phyloP scores from a whole-genome alignment of 2,113 vertebrate genomes.

The Bettongia penicillata region DNA sequence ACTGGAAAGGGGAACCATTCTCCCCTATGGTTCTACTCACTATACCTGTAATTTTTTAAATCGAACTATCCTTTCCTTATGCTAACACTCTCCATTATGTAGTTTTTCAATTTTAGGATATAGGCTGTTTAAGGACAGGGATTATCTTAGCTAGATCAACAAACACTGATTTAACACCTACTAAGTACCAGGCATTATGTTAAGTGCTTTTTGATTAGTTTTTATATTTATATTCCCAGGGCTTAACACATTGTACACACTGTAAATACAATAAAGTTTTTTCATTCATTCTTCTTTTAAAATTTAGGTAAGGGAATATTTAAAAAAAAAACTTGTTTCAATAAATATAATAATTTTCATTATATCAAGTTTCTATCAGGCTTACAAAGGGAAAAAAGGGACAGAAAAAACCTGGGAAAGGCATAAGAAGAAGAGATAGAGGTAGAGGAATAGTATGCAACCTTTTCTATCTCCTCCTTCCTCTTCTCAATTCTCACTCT shows the following conservation, averaged over 20 bases:
- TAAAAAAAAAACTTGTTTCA: slow-evolving; percentile 48
- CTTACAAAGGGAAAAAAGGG: background rate
- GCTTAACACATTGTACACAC: background rate
- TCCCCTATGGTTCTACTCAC: background rate
- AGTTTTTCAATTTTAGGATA: background rate
- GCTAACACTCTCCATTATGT: background rate
- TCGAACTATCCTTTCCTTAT: background rate
- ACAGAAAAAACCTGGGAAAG: slow-evolving; percentile 23
- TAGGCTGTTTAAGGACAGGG: background rate
- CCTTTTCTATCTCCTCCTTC: background rate
- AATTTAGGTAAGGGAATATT: background rate
- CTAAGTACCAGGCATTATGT: background rate
- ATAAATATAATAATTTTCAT: slow-evolving; percentile 53
- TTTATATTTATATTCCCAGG: background rate
- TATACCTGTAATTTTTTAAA: background rate
- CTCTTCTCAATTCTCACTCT: background rate
- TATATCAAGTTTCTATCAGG: slow-evolving; percentile 32
- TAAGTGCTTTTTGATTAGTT: background rate
- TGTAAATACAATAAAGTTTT: background rate
- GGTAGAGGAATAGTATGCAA: background rate
- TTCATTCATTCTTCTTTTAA: background rate
- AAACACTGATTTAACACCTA: background rate
- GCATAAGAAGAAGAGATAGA: slow-evolving; percentile 17
- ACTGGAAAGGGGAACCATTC: background rate
- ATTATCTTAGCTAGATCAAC: background rate